These are phyloP conservation scores for Sinodicranocentrus sp. DNA, from an alignment of 2,888 invertebrate genomes.

Conservation along the genomic window DNA sequence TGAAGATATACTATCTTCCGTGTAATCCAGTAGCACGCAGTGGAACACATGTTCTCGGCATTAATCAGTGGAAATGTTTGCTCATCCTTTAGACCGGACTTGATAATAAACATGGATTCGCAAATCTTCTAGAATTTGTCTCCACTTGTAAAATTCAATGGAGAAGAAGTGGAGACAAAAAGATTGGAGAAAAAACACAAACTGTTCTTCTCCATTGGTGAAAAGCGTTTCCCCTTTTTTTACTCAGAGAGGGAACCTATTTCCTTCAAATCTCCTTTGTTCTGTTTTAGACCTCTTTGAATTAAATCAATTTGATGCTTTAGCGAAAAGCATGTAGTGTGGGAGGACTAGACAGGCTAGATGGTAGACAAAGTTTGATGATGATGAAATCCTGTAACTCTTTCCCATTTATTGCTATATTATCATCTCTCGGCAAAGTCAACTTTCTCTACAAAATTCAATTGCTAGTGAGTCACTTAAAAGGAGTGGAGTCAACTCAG, in stretches of 20 bases:
- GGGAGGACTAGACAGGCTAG: not conserved
- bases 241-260: constrained; percentile 32
- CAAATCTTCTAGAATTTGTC: not conserved
- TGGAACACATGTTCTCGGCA: constrained; percentile 3
- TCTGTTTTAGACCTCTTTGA: constrained; percentile 20
- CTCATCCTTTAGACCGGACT: not conserved
- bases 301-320: constrained; percentile 57
- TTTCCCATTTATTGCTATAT: constrained; percentile 29
- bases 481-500: no score
- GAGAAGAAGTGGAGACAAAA: constrained; percentile 9
- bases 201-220: not conserved
- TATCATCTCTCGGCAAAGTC: constrained; percentile 12
- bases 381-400: constrained; percentile 33
- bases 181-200: not conserved
- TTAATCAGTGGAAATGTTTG: constrained; percentile 22
- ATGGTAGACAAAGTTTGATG: not conserved
- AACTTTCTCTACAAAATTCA: not conserved
- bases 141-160: constrained; percentile 31
- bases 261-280: constrained; percentile 9
- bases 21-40: not conserved
- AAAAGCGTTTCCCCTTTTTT: constrained; percentile 8
- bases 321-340: not conserved
- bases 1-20: not conserved
- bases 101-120: not conserved
- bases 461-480: no score